Evolutionary conservation across 2,888 invertebrate genomes (phyloP), one percentile per base, ranked within the genome.

Genomic region (Hydraecia micacea): DNA sequence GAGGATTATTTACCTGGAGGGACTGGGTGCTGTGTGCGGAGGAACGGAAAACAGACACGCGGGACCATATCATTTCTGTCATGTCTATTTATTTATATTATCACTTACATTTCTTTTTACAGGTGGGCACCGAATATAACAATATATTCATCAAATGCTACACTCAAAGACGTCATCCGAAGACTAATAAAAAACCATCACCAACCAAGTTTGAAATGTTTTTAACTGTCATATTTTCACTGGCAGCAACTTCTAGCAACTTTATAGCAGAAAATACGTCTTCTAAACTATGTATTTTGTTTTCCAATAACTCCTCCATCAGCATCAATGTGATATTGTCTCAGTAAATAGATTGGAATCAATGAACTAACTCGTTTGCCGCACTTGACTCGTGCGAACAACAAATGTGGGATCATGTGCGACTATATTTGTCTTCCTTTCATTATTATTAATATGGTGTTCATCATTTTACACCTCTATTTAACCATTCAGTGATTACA

Each of bases 311-410:
- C 2, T 55, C n/a, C 28, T 42, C 36, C 39, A 49, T 68, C 32
- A 15, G 32, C 21, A 67, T 76, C 18, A 71, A 28, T 52, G 65
- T 25, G 65, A 58, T 25, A 60, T 58, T 67, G 11, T 49, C 69
- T 36, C 69, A 42, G 36, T 60, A 67, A 79, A 77, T 79, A 72
- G 67, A 79, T 79, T 77, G 67, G 36, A 69, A 73, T 67, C 70
- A 80, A 80, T 73, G 25, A 55, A 28, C 39, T 70, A 70, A 79
- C 66, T 80, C 69, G 70, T 80, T 80, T 70, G 80, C n/a, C 36
- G 52, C 55, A 68, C 63, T 79, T 77, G 72, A 79, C 49, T 73
- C 28, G 28, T 46, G 58, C 69, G 25, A 25, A 55, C 25, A 69
- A 52, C 69, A 55, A 69, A 69, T 69, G 32, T 52, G 8, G 18